Conservation (phyloP, 1,140 invertebrate genomes). For the Neotoxoptera formosana region DNA sequence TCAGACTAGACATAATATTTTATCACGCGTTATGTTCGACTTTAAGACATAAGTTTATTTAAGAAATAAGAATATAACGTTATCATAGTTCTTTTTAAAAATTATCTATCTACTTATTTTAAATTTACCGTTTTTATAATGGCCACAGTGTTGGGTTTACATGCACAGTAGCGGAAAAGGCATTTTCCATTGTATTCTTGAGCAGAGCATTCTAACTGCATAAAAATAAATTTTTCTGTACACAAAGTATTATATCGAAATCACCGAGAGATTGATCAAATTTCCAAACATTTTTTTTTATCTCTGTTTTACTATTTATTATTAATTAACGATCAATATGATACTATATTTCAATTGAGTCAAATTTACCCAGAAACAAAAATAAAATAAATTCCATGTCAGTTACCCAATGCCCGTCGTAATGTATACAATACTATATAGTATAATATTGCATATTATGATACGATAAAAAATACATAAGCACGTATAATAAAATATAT, state of each 20-base stretch:
- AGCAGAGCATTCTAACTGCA: too few relatives aligned
- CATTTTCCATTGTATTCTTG: neutral
- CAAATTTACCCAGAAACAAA: neutral
- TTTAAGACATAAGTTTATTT: constrained; percentile 2
- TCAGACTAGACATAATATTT: neutral
- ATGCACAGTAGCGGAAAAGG: neutral
- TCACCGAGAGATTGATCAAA: neutral
- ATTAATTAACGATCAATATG: neutral
- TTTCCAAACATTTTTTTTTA: neutral
- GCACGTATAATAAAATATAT: neutral
- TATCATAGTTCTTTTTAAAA: neutral
- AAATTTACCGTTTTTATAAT: neutral
- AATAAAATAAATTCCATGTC: neutral
- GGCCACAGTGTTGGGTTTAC: neutral
- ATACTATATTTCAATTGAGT: neutral
- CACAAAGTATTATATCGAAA: neutral
- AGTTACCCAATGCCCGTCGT: neutral
- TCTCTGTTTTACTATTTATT: neutral
- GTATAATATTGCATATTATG: neutral
- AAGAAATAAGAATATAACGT: neutral
- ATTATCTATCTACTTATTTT: neutral
- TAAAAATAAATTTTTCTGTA: neutral
- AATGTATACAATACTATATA: neutral
- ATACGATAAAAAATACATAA: neutral
- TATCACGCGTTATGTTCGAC: neutral